A percentile compares a stretch with the other conserved stretches of the same genome.
Evolutionary conservation across 2,797 vertebrate genomes (phyloP).

Genomic region (Euthynnus affinis): DNA sequence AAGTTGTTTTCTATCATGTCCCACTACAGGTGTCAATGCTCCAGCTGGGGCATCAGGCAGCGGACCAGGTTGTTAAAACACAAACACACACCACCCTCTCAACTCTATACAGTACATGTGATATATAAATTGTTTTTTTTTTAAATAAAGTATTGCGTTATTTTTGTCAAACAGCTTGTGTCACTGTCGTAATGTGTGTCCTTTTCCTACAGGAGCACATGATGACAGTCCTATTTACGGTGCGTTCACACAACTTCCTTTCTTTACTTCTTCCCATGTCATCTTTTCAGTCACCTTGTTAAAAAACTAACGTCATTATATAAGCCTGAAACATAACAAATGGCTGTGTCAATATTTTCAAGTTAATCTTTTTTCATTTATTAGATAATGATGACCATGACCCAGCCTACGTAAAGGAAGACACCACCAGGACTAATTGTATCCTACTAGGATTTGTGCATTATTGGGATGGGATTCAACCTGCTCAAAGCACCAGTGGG

Average conservation of each 20-base stretch:
- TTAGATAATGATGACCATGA: slow-evolving; percentile 71
- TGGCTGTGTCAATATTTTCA: not conserved
- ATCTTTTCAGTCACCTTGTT: not conserved
- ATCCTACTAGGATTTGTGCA: not conserved
- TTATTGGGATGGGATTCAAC: slow-evolving; percentile 3
- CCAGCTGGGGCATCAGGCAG: not conserved
- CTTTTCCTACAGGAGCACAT: slow-evolving; percentile 34
- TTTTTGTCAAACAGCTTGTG: not conserved
- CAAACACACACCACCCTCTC: not conserved
- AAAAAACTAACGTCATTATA: not conserved
- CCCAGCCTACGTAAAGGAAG: not conserved
- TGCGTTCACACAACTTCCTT: slow-evolving; percentile 42
- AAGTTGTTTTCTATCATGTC: not conserved
- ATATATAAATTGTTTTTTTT: not conserved
- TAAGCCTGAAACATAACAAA: not conserved
- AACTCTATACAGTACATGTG: no score
- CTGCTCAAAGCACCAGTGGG: slow-evolving; percentile 1
- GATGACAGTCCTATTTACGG: slow-evolving; percentile 59
- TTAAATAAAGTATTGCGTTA: no score
- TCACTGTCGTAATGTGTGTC: slow-evolving; percentile 1
- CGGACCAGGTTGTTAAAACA: slow-evolving; percentile 1
- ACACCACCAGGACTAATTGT: not conserved
- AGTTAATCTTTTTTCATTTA: not conserved
- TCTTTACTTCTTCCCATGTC: not conserved
- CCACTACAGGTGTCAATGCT: slow-evolving; percentile 28